Evolutionary conservation across 2,797 vertebrate genomes (phyloP).

Genomic region (Poecilia picta): DNA sequence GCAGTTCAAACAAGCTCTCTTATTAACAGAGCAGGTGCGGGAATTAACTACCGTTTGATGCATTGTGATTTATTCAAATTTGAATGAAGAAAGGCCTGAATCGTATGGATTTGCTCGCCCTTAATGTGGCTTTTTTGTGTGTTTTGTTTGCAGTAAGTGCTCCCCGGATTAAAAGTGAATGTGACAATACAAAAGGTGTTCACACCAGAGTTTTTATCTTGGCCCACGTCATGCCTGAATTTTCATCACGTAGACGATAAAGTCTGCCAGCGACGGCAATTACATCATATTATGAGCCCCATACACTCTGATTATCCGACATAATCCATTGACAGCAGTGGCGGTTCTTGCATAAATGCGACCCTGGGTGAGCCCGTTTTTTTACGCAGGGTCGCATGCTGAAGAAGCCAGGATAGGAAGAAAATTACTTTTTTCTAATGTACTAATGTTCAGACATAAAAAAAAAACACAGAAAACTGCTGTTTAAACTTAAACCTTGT

Average conservation of each 20-base stretch:
- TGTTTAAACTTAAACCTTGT: not conserved
- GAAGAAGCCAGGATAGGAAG: not conserved
- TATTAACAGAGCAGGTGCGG: conserved; percentile 59
- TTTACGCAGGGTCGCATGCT: not conserved
- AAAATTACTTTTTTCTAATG: not conserved
- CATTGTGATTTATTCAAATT: conserved; percentile 44
- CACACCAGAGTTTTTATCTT: conserved; percentile 13
- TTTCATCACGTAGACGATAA: conserved; percentile 1
- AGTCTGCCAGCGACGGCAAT: not conserved
- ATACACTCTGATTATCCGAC: conserved; percentile 3
- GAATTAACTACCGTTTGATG: conserved; percentile 52
- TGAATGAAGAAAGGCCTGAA: conserved; percentile 23
- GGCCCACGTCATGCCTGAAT: conserved; percentile 11
- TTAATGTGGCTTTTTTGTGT: conserved; percentile 20
- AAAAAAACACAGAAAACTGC: not conserved
- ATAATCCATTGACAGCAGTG: conserved; percentile 19
- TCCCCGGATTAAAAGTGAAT: conserved; percentile 17
- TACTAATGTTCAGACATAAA: not conserved
- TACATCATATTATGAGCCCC: conserved; percentile 4
- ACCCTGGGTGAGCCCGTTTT: not conserved
- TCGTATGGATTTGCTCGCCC: conserved; percentile 21
- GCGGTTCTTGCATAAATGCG: not conserved
- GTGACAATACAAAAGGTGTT: conserved; percentile 24
- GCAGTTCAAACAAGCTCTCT: conserved; percentile 44
- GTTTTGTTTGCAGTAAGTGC: conserved; percentile 14